Base-by-base conservation (phyloP, 2,113 vertebrate genomes). In the Eptesicus fuscus region DNA sequence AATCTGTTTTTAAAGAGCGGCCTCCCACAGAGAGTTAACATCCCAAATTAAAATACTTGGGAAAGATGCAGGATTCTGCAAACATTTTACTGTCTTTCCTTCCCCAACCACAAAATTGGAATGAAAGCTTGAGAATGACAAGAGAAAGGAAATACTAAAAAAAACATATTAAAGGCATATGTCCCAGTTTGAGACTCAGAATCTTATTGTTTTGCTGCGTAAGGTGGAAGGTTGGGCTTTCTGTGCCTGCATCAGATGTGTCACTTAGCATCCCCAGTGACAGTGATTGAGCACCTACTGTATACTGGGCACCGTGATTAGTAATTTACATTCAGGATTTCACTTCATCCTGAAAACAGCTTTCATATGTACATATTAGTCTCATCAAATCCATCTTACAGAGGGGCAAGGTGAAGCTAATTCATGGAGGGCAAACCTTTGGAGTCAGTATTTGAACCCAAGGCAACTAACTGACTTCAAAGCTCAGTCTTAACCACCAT, bases 1-100 rank as follows among this genome's bases (percentile, higher is more conserved):
- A 98, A 96, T 94, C 92, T 78, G 90, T 98, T 97, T 96, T 96
- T 98, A 97, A 95, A 95, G 73, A 95, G 94, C 92, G 98, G 63
- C 37, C 61, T 71, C 79, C 96, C 88, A 85, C 76, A 89, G 95
- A 97, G 83, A 93, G 49, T 94, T 96, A 97, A 86, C 30, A 95
- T 69, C 79, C 51, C 89, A 97, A 96, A 97, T 90, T 91, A 97
- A 97, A 96, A 89, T 47, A 42, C 20, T 76, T 71, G 65, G 80
- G n/a, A 83, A 95, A 77, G 76, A 71, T 42, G 70, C 86, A 96
- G 93, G 20, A 86, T 96, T 96, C 92, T 93, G 30, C 77, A 88
- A 42, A 61, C 23, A 86, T 91, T 90, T 85, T 18, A 22, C 22
- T 56, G 28, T 25, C 25, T 92, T 88, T 74, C 4, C 89, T 83